Evolutionary conservation across 2,888 invertebrate species (phyloP).

Genomic region (Cryptocheilus praepositus): DNA sequence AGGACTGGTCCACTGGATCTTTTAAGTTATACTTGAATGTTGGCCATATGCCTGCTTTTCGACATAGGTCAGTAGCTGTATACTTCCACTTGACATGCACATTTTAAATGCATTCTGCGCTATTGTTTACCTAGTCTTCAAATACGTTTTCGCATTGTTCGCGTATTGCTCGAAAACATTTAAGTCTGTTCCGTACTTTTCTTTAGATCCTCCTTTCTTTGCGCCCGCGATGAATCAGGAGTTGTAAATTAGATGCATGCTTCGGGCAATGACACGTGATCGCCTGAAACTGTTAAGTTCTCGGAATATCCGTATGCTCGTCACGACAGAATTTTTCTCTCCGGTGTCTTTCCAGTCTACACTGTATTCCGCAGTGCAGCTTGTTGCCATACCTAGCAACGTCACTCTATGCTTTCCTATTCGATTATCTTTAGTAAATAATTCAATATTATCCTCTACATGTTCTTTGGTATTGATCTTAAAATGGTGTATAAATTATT

Average conservation of each 20-base stretch:
- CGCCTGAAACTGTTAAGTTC: background rate
- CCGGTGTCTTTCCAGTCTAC: too few relatives aligned
- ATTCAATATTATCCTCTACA: background rate
- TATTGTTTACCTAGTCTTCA: too few relatives aligned
- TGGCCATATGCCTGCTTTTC: background rate
- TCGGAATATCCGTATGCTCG: background rate
- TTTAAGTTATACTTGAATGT: background rate
- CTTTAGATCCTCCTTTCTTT: conserved; percentile 38
- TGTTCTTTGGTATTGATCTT: background rate
- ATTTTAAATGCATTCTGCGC: too few relatives aligned
- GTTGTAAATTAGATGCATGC: conserved; percentile 30
- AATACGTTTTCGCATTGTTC: background rate
- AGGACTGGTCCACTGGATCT: background rate
- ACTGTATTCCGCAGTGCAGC: too few relatives aligned
- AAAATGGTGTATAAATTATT: conserved; percentile 12
- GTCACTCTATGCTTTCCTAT: too few relatives aligned
- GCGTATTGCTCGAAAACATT: background rate
- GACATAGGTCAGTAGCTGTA: too few relatives aligned
- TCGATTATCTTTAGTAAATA: too few relatives aligned
- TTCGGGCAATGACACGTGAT: too few relatives aligned
- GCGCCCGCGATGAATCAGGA: conserved; percentile 46
- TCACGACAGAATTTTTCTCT: too few relatives aligned
- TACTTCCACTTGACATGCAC: too few relatives aligned
- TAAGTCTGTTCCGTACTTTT: background rate
- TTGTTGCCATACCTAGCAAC: too few relatives aligned